These are phyloP conservation scores for Hemicentrotus pulcherrimus DNA, from an alignment of 35 echinoderm and acorn worm genomes.

Conservation along the genomic window DNA sequence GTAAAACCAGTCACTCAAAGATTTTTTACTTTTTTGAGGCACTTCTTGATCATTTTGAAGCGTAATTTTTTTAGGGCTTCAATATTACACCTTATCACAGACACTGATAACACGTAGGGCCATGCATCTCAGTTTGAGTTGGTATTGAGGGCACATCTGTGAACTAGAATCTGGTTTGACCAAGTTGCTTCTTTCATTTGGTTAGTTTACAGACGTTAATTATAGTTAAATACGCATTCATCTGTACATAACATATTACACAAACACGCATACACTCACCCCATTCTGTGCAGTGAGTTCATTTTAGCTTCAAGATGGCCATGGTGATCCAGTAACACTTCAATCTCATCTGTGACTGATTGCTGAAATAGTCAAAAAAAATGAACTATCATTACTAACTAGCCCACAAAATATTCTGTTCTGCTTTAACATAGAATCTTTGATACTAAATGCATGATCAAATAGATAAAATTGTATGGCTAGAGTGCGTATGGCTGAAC, in stretches of 20 bases:
- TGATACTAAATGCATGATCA: background rate
- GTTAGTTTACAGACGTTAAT: background rate
- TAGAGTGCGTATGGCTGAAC: background rate
- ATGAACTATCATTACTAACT: background rate
- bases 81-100: too few relatives aligned
- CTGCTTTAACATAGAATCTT: too few relatives aligned
- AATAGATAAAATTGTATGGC: background rate
- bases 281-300: conserved; percentile 79
- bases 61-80: too few relatives aligned
- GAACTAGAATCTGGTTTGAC: background rate
- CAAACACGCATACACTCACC: conserved; percentile 54
- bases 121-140: too few relatives aligned
- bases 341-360: conserved; percentile 86
- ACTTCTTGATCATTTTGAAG: too few relatives aligned
- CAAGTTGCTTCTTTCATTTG: background rate
- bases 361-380: conserved; percentile 67
- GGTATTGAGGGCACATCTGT: background rate
- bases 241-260: background rate
- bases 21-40: too few relatives aligned
- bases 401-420: background rate
- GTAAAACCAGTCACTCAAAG: too few relatives aligned
- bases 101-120: too few relatives aligned
- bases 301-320: conserved; percentile 87
- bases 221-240: background rate
- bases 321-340: conserved; percentile 82